phyloP scores from a whole-genome alignment of 2,888 invertebrate genomes.

The Platypus cylindrus region DNA sequence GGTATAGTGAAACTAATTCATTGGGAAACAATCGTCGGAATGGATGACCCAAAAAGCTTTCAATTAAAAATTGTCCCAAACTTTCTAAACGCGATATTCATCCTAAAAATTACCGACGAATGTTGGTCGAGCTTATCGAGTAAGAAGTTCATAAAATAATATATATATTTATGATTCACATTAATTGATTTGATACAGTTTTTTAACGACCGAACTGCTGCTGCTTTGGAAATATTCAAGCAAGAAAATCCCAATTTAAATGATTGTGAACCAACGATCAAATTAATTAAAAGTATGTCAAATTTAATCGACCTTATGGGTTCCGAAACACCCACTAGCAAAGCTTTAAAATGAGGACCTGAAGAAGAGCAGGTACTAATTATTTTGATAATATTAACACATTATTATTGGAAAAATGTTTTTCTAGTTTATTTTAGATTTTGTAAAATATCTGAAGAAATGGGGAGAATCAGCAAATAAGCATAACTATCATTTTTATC shows the following conservation, averaged over 20 bases:
- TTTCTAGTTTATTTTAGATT: conserved; percentile 4
- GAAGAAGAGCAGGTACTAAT: conserved; percentile 1
- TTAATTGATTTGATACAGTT: conserved; percentile 1
- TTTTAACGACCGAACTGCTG: conserved; percentile 6
- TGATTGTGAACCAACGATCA: conserved; percentile 1
- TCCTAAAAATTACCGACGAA: conserved; percentile 7
- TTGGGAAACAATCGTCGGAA: conserved; percentile 5
- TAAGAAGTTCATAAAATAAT: conserved; percentile 1
- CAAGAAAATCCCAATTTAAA: neutral
- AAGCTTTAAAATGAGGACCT: conserved; percentile 1
- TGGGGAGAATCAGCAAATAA: conserved; percentile 2
- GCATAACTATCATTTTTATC: conserved; percentile 3
- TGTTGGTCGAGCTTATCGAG: conserved; percentile 7
- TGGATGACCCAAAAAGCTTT: conserved; percentile 2
- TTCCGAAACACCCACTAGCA: neutral
- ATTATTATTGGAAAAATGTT: neutral
- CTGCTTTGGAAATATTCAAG: conserved; percentile 4
- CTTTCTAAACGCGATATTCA: conserved; percentile 4
- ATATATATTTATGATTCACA: neutral
- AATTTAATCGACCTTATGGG: neutral
- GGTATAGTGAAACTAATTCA: conserved; percentile 5
- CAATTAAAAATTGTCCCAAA: conserved; percentile 3
- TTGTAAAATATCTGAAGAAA: neutral
- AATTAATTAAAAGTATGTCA: conserved; percentile 1
- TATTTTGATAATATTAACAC: neutral